These are phyloP conservation scores for Capra hircus DNA, from an alignment of 2,113 vertebrate genomes.

Conservation along the genomic window DNA sequence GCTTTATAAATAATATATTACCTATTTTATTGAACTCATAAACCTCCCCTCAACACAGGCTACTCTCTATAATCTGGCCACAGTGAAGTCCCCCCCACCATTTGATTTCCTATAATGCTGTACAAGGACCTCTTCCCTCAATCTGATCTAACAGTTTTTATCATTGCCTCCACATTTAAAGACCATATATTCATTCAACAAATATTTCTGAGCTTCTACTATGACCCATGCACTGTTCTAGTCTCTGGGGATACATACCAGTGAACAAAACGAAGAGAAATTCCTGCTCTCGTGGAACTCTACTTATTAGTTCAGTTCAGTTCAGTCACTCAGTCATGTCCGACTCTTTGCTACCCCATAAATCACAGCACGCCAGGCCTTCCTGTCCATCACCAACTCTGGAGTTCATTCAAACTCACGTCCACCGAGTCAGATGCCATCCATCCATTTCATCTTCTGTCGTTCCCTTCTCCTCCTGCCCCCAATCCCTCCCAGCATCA, in stretches of 20 bases:
- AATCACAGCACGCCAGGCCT: rapidly evolving
- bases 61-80: neutral
- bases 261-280: slow-evolving; percentile 35
- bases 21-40: neutral
- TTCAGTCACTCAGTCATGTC: no score
- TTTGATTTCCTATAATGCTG: neutral
- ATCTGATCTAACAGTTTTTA: neutral
- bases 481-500: no score
- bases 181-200: neutral
- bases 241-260: neutral
- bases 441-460: no score
- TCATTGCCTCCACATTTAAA: neutral
- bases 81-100: neutral
- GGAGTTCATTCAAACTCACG: no score
- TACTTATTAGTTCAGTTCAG: neutral
- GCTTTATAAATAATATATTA: neutral
- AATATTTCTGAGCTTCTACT: neutral
- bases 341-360: no score
- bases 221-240: neutral
- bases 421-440: no score
- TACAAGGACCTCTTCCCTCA: neutral
- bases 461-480: no score
- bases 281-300: neutral
- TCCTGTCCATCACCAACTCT: no score
- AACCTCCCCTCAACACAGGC: neutral